These are phyloP conservation scores for Polyodon spathula DNA, from an alignment of 2,113 vertebrate genomes.

Conservation along the genomic window DNA sequence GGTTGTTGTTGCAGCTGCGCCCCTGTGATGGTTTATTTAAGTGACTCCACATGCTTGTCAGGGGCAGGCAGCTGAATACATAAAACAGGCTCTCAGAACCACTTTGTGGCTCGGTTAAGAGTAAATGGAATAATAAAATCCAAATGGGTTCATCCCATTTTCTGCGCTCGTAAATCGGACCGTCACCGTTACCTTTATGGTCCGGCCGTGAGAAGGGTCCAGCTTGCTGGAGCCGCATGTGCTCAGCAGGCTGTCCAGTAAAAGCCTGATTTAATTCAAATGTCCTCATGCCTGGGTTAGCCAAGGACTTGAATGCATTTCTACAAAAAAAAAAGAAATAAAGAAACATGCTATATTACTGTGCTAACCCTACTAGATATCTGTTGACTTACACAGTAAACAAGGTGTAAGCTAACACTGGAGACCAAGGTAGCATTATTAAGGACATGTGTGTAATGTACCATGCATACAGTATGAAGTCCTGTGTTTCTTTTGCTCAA, in stretches of 20 bases:
- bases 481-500: not conserved
- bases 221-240: slow-evolving; percentile 56
- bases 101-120: slow-evolving; percentile 93
- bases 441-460: not conserved
- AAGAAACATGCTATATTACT: not conserved
- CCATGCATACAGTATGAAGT: not conserved
- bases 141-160: slow-evolving; percentile 98
- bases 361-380: not conserved
- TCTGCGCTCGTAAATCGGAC: slow-evolving; percentile 88
- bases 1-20: slow-evolving; percentile 95
- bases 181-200: slow-evolving; percentile 79
- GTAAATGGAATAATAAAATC: slow-evolving; percentile 99
- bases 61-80: slow-evolving; percentile 99
- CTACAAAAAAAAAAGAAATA: slow-evolving; percentile 14
- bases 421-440: slow-evolving; percentile 1
- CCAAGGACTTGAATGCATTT: slow-evolving; percentile 10
- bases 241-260: slow-evolving; percentile 66
- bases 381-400: slow-evolving; percentile 5
- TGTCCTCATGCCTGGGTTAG: slow-evolving; percentile 43
- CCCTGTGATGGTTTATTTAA: slow-evolving; percentile 93
- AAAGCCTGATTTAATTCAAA: slow-evolving; percentile 75
- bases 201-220: slow-evolving; percentile 54
- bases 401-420: slow-evolving; percentile 16
- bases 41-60: slow-evolving; percentile 96
- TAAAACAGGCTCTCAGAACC: slow-evolving; percentile 98